phyloP scores from a whole-genome alignment of 1,140 invertebrate species.

The Sinonovacula constricta region DNA sequence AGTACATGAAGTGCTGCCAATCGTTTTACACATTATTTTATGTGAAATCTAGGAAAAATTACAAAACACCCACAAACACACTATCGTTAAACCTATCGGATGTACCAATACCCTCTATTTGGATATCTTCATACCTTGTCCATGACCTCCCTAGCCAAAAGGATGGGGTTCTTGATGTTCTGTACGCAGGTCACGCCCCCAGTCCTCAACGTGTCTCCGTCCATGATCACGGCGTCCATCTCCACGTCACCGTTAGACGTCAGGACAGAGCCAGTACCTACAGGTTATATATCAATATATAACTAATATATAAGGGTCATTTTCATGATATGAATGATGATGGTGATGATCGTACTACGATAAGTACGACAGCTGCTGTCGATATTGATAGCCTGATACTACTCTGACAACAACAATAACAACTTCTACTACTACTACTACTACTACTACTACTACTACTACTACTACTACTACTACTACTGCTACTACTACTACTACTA shows the following conservation, averaged over 20 bases:
- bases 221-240: slow-evolving; percentile 89
- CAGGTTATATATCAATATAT: too few species aligned
- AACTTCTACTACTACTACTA: slow-evolving; percentile 46
- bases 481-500: not conserved
- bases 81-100: too few species aligned
- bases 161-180: slow-evolving; percentile 84
- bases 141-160: slow-evolving; percentile 86
- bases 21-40: too few species aligned
- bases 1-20: too few species aligned
- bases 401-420: slow-evolving; percentile 29
- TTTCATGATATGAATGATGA: too few species aligned
- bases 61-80: too few species aligned
- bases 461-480: slow-evolving; percentile 10
- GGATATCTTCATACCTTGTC: slow-evolving; percentile 81
- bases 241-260: slow-evolving; percentile 81
- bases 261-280: slow-evolving; percentile 72
- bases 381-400: slow-evolving; percentile 31
- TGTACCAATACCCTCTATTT: too few species aligned
- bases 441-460: slow-evolving; percentile 48
- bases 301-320: too few species aligned
- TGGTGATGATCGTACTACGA: too few species aligned
- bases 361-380: slow-evolving; percentile 28
- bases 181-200: slow-evolving; percentile 83
- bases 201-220: slow-evolving; percentile 80
- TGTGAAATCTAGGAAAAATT: too few species aligned